Percentiles rank a stretch among this genome's conserved stretches.
Evolutionary conservation across 2,113 vertebrate genomes (phyloP).

Genomic region (Zapornia atra): DNA sequence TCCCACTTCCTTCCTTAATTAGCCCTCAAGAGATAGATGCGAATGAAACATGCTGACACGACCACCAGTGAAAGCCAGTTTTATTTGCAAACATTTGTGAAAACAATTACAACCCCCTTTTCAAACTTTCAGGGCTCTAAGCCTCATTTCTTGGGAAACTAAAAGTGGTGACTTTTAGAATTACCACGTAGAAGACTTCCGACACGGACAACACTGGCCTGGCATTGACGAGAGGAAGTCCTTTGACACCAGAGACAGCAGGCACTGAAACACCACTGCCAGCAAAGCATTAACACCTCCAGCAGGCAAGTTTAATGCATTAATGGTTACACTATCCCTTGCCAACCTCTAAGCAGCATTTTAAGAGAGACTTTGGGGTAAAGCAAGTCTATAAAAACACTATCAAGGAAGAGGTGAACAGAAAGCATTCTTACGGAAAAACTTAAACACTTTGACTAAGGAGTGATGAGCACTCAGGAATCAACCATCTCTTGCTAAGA

Average conservation of each 20-base stretch:
- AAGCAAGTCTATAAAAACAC: constrained; percentile 7
- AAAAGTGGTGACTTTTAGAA: not conserved
- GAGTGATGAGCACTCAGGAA: not conserved
- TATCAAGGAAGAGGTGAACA: not conserved
- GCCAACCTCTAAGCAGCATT: not conserved
- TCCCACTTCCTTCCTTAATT: not conserved
- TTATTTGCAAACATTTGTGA: not conserved
- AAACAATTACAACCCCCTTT: not conserved
- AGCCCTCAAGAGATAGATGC: not conserved
- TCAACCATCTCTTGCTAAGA: not conserved
- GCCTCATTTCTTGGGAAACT: not conserved
- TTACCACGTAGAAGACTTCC: not conserved
- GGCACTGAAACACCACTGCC: not conserved
- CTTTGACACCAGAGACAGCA: not conserved
- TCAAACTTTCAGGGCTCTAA: not conserved
- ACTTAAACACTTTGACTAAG: not conserved
- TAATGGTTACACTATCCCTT: not conserved
- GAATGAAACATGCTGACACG: not conserved
- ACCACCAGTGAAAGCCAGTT: not conserved
- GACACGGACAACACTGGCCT: not conserved
- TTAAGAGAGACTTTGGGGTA: not conserved
- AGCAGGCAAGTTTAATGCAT: not conserved
- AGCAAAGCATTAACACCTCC: constrained; percentile 22
- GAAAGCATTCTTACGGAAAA: constrained; percentile 8
- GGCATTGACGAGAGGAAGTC: not conserved